Conservation (phyloP, 1,140 invertebrate species). For the Drosophila mayri region DNA sequence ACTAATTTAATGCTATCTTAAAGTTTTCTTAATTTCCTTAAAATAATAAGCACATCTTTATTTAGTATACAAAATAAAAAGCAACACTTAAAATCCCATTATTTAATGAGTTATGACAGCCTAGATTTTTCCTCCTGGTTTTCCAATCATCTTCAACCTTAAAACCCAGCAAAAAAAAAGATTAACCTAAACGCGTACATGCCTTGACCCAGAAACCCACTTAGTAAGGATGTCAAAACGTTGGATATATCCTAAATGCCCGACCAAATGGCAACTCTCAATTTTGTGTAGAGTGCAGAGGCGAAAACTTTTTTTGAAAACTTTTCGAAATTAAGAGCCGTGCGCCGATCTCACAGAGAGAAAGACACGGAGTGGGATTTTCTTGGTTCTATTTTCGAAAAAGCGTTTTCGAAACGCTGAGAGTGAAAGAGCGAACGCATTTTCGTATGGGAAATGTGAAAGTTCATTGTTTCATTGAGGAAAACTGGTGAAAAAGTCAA, state of each 20-base stretch:
- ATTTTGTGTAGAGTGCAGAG: conserved; percentile 56
- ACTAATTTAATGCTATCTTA: neutral
- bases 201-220: conserved; percentile 76
- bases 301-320: conserved; percentile 60
- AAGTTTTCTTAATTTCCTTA: neutral
- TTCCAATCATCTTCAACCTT: conserved; percentile 30
- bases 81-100: conserved; percentile 22
- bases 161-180: neutral
- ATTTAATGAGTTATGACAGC: conserved; percentile 7
- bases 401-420: conserved; percentile 51
- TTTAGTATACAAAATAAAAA: neutral
- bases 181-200: conserved; percentile 39
- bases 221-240: conserved; percentile 29
- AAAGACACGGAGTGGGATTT: conserved; percentile 1
- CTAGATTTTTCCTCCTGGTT: conserved; percentile 11
- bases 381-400: conserved; percentile 65
- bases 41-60: neutral
- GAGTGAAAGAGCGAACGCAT: conserved; percentile 22
- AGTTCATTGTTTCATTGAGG: conserved; percentile 84
- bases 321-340: conserved; percentile 66
- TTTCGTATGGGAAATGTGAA: conserved; percentile 70
- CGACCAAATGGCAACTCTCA: conserved; percentile 16
- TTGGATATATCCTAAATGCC: conserved; percentile 37
- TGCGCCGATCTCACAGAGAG: conserved; percentile 41
- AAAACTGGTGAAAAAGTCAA: conserved; percentile 76